A percentile compares a stretch with the other conserved stretches of the same genome.
Evolutionary conservation across 1,140 invertebrate genomes (phyloP).

Genomic region (Zaprionus africanus): DNA sequence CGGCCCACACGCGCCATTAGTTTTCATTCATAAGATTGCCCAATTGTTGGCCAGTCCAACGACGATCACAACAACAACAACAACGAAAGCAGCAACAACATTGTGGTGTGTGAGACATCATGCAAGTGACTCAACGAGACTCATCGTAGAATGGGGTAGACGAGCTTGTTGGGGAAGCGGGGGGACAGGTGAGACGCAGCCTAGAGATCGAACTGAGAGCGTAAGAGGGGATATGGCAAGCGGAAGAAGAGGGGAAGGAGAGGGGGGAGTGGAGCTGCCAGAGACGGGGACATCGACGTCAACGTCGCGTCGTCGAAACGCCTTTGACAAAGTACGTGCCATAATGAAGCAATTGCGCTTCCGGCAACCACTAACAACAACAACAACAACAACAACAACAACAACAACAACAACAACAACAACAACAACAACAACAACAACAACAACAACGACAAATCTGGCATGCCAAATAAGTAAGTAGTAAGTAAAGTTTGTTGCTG

Average conservation of each 20-base stretch:
- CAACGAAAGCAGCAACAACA: background rate
- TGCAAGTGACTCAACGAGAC: slow-evolving; percentile 41
- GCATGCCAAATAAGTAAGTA: slow-evolving; percentile 71
- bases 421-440: slow-evolving; percentile 27
- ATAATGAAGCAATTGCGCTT: slow-evolving; percentile 82
- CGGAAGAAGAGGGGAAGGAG: background rate
- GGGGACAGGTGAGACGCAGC: background rate
- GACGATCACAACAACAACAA: background rate
- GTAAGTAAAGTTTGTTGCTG: slow-evolving; percentile 23
- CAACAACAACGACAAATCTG: slow-evolving; percentile 60
- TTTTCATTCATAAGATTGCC: slow-evolving; percentile 56
- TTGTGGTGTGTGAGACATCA: slow-evolving; percentile 16
- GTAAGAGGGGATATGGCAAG: background rate
- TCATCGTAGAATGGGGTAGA: slow-evolving; percentile 14
- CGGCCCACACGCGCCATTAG: slow-evolving; percentile 34
- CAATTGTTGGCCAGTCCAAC: slow-evolving; percentile 38
- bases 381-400: slow-evolving; percentile 40
- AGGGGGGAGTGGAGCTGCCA: background rate
- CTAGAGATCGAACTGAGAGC: slow-evolving; percentile 10
- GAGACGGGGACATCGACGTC: slow-evolving; percentile 1
- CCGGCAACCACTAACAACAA: slow-evolving; percentile 68
- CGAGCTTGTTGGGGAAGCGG: background rate
- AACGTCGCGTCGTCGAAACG: slow-evolving; percentile 53
- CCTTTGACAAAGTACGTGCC: slow-evolving; percentile 80
- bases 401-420: slow-evolving; percentile 42